These are phyloP conservation scores for Belgica antarctica DNA, from an alignment of 2,888 invertebrate species.

Conservation along the genomic window DNA sequence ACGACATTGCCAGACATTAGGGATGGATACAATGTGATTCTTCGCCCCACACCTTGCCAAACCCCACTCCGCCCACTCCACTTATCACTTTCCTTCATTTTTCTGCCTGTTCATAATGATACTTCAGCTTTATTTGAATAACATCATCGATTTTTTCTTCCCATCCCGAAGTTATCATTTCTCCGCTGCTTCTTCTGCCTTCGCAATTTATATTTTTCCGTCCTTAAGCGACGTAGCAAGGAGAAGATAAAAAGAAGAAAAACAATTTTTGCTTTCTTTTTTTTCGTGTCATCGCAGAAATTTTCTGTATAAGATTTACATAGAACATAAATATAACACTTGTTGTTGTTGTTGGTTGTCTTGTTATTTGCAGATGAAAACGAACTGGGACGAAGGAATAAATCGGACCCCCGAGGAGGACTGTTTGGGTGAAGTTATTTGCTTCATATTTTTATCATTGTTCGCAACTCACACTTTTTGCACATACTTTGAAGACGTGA, in stretches of 20 bases:
- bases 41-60: background rate
- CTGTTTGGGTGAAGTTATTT: background rate
- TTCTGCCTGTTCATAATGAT: slow-evolving; percentile 39
- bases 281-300: slow-evolving; percentile 38
- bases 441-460: background rate
- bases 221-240: background rate
- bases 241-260: background rate
- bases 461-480: slow-evolving; percentile 15
- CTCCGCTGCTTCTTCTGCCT: background rate
- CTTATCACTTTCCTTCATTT: slow-evolving; percentile 16
- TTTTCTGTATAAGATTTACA: slow-evolving; percentile 40
- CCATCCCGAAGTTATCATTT: no score
- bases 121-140: slow-evolving; percentile 42
- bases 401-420: slow-evolving; percentile 24
- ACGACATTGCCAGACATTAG: slow-evolving; percentile 40
- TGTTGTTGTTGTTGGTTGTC: slow-evolving; percentile 36
- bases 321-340: slow-evolving; percentile 44
- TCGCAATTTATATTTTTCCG: slow-evolving; percentile 4
- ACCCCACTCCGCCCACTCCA: background rate
- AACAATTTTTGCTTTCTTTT: slow-evolving; percentile 13
- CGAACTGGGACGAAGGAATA: background rate
- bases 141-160: slow-evolving; percentile 42
- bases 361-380: background rate
- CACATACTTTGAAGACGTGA: no score
- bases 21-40: background rate